Base-by-base conservation (phyloP, 2,797 vertebrate species). In the Ptychobarbus kaznakovi region DNA sequence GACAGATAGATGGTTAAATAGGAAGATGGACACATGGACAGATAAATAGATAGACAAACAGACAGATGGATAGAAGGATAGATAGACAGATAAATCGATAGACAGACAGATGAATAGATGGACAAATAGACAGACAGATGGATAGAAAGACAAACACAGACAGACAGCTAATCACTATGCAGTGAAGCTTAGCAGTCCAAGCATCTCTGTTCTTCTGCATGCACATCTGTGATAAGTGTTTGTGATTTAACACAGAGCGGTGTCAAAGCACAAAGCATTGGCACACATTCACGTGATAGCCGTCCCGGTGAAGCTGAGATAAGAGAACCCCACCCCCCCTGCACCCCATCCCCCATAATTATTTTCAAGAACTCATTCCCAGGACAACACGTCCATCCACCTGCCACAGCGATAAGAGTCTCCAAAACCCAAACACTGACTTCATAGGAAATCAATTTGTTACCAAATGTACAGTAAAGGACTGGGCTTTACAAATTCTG, bases 401-500 rank as follows among this genome's bases (percentile, higher is more conserved):
- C 87, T 82, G 87, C 68, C 85, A 73, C 46, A 18, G 84, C 32
- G 87, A 92, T 91, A 90, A 91, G 87, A 58, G 25, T 73, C 40
- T 79, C 72, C 87, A 86, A 91, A 87, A 69, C 72, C 69, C 75
- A 88, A 86, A 86, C 89, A 66, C 8, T 35, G 81, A 90, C 86
- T 94, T 93, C 89, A 91, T 88, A 89, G 91, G 80, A 94, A 94
- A 93, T 94, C 92, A 92, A 93, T 94, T 93, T 93, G 89, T 90
- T 80, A 75, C 6, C 86, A 89, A 90, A 82, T 90, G 82, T 84
- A 89, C 66, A 80, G 65, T 80, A 86, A 80, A 61, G 88, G 92
- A 89, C 87, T 88, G 87, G 91, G 89, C 81, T 92, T 92, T 90
- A 89, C 88, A 90, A 88, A 88, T 89, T 88, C 91, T 88, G 87